phyloP scores from a whole-genome alignment of 1,140 invertebrate genomes.

The Drosophila burlai region DNA sequence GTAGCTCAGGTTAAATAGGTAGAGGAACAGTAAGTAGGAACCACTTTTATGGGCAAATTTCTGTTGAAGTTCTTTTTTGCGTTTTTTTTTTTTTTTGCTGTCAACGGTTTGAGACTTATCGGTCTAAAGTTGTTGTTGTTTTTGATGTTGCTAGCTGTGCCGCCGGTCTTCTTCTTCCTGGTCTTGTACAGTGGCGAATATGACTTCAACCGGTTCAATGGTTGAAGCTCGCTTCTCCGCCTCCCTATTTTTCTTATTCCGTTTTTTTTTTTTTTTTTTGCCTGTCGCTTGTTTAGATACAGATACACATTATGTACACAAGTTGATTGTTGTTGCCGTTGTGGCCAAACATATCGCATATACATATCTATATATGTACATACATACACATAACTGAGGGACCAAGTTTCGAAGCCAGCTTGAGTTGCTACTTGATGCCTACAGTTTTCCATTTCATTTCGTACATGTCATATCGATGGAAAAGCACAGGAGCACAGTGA shows the following conservation, averaged over 20 bases:
- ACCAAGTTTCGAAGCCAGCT: slow-evolving; percentile 41
- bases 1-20: background rate
- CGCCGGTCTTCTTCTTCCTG: slow-evolving; percentile 23
- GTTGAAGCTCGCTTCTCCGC: slow-evolving; percentile 40
- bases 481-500: slow-evolving; percentile 7
- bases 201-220: slow-evolving; percentile 75
- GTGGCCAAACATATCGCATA: slow-evolving; percentile 48
- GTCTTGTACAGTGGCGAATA: slow-evolving; percentile 65
- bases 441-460: slow-evolving; percentile 43
- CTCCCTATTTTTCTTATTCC: background rate
- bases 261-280: slow-evolving; percentile 13
- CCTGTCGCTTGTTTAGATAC: slow-evolving; percentile 64
- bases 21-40: background rate
- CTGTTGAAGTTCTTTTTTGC: slow-evolving; percentile 21
- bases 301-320: slow-evolving; percentile 75
- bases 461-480: slow-evolving; percentile 17
- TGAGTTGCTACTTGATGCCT: slow-evolving; percentile 45
- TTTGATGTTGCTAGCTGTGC: slow-evolving; percentile 34
- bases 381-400: slow-evolving; percentile 16
- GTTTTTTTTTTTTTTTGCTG: slow-evolving; percentile 20
- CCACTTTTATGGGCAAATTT: slow-evolving; percentile 13
- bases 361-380: background rate
- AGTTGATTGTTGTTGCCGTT: slow-evolving; percentile 57
- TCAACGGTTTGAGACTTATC: slow-evolving; percentile 46
- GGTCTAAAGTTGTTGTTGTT: slow-evolving; percentile 31